Base-by-base conservation (phyloP, 37 sponge, comb jelly and placozoan genomes). In the Diacarnus erythraeanus region DNA sequence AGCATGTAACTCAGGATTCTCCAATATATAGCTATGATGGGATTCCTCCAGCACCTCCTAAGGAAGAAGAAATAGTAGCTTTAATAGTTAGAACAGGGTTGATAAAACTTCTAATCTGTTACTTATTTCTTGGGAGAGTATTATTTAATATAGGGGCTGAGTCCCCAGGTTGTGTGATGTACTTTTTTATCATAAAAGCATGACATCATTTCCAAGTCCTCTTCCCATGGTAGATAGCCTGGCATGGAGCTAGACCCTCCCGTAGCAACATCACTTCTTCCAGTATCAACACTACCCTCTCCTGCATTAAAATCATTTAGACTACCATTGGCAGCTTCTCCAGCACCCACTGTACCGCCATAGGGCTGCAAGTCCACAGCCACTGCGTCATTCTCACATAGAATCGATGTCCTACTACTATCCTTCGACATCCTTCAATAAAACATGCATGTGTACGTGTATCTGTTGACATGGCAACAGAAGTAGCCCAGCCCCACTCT, bases 151-250 rank as follows among this genome's bases (percentile, higher is more conserved):
- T n/a, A 25, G 27, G 29, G 26, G 26, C 25, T 10, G 9, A 27
- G n/a, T n/a, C n/a, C n/a, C 76, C 3, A n/a, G n/a, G n/a, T n/a
- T n/a, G n/a, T n/a, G n/a, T n/a, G n/a, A n/a, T n/a, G n/a, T 69
- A 81, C 99, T 88, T 98, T 98, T 51, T 87, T 88, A 68, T 93
- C 99, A 37, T 91, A 51, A 54, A 85, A 98, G 41, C 81, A 83
- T 3, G 99, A 98, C 1, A 92, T 56, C 94, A 98, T 93, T 69
- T 95, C 84, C 26, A 98, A 43, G 40, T 98, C 99, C 27, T 98
- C 85, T 73, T 93, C 92, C 99, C 99, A 98, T 27, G 87, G 86
- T 30, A 97, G 83, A 64, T 75, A 80, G 17, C 98, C 93, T 25
- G 88, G 60, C 10, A 68, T 58, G 12, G 36, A 21, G 12, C 18